Base-by-base conservation (phyloP, 2,797 vertebrate species). In the Dendrocincla fuliginosa region DNA sequence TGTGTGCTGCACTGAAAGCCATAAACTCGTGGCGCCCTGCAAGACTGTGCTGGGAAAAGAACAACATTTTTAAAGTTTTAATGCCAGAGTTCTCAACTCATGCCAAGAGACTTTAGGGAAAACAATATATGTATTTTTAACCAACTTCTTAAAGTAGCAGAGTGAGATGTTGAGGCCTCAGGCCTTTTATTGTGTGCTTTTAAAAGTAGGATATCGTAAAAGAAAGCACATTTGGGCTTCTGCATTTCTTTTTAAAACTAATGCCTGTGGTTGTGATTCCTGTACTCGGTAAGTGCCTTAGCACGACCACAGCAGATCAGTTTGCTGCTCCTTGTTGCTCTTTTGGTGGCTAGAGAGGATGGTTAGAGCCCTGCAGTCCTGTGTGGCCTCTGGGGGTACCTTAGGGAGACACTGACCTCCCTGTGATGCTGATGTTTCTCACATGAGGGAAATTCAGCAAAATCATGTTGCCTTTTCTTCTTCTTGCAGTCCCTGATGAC, bases 401-500 rank as follows among this genome's bases (percentile, higher is more conserved):
- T 5, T 17, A 41, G 35, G 71, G 41, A 30, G n/a, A 30, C 18
- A 24, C 0, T 30, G 15, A 14, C 10, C 25, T 35, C 4, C 14
- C 27, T 44, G 28, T 42, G 39, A 25, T 33, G 25, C 24, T 52
- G 24, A 11, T 56, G 28, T 35, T 46, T 86, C 16, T 84, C 33
- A 47, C 22, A 25, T 13, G 32, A 46, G 13, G 22, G 52, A 59
- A 47, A 41, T 64, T 50, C 65, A 60, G 41, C 47, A 79, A 77
- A 92, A 55, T 95, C 55, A 78, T 1, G 0, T 35, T 63, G 77
- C 0, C 2, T 96, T 92, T 84, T 91, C 78, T 61, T 89, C 95
- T 91, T 93, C 81, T 98, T 98, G 70, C 98, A 99, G 99, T 99
- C 87, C 98, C 99, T 2, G 99, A 99, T 97, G 98, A 99, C 8